Conservation (phyloP, 2,113 vertebrate genomes). For the Atrichornis clamosus region DNA sequence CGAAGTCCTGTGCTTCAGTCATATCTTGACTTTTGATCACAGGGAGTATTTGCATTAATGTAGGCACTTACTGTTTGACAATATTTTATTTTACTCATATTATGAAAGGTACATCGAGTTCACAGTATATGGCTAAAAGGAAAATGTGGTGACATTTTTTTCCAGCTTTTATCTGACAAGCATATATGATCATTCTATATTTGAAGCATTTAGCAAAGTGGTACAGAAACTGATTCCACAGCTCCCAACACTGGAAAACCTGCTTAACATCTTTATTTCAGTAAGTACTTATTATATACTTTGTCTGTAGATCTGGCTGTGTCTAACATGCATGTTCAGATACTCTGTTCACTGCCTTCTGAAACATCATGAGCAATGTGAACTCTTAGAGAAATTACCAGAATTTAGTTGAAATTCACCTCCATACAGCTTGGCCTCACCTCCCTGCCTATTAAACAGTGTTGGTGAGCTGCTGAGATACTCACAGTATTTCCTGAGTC, state of each 20-base stretch:
- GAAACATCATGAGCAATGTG: not conserved
- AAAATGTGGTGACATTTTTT: conserved; percentile 68
- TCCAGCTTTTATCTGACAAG: conserved; percentile 90
- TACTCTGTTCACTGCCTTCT: not conserved
- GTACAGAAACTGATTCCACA: conserved; percentile 91
- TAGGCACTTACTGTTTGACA: conserved; percentile 29
- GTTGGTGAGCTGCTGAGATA: not conserved
- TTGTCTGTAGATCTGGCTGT: not conserved
- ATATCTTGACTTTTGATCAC: not conserved
- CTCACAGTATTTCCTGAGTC: not conserved
- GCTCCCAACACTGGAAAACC: conserved; percentile 88
- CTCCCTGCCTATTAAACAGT: not conserved
- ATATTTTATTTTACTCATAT: conserved; percentile 29
- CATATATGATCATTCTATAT: conserved; percentile 92
- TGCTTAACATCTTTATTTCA: conserved; percentile 91
- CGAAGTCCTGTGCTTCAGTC: not conserved
- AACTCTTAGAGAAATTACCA: not conserved
- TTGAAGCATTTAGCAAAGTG: conserved; percentile 92
- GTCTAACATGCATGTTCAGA: conserved; percentile 11
- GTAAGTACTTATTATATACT: conserved; percentile 75
- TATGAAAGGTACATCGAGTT: conserved; percentile 51
- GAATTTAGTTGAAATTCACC: not conserved
- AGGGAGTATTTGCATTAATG: not conserved
- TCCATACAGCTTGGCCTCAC: not conserved
- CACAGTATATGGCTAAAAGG: conserved; percentile 30